A percentile compares a stretch with the other conserved stretches of the same genome.
Evolutionary conservation across 2,888 invertebrate species (phyloP).

Genomic region (Cryptocheilus praepositus): DNA sequence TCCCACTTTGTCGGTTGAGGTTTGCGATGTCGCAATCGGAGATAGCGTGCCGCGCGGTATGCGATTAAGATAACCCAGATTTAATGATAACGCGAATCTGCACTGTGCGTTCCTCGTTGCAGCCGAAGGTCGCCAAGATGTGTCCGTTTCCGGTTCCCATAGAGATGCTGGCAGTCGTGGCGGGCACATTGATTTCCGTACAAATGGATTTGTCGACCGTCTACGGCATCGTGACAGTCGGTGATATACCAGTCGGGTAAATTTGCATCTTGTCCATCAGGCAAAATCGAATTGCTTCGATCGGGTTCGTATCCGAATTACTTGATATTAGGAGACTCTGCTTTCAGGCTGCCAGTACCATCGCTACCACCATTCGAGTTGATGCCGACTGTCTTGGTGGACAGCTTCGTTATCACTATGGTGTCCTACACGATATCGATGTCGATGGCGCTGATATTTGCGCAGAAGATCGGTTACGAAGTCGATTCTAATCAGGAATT

Average conservation of each 20-base stretch:
- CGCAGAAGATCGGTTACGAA: slow-evolving; percentile 84
- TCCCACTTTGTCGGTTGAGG: slow-evolving; percentile 9
- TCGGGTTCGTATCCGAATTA: no score
- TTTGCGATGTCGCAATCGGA: neutral
- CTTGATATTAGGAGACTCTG: neutral
- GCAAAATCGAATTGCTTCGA: neutral
- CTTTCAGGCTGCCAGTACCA: slow-evolving; percentile 81
- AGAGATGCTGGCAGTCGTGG: slow-evolving; percentile 86
- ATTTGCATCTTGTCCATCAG: slow-evolving; percentile 47
- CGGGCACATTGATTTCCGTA: slow-evolving; percentile 83
- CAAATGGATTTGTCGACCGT: slow-evolving; percentile 77
- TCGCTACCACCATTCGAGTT: slow-evolving; percentile 79
- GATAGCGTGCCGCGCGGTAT: neutral
- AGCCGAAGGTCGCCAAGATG: slow-evolving; percentile 81
- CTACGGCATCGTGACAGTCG: slow-evolving; percentile 82
- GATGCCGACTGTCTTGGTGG: slow-evolving; percentile 79
- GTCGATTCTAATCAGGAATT: slow-evolving; percentile 87
- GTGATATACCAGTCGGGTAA: slow-evolving; percentile 90
- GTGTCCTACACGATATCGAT: slow-evolving; percentile 87
- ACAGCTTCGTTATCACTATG: slow-evolving; percentile 83
- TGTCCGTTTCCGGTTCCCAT: slow-evolving; percentile 88
- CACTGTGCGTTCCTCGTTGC: slow-evolving; percentile 54
- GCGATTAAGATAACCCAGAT: slow-evolving; percentile 1
- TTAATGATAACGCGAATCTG: neutral
- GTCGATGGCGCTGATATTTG: slow-evolving; percentile 89